Conservation (phyloP, 2,113 vertebrate genomes). For the Nothobranchius furzeri region DNA sequence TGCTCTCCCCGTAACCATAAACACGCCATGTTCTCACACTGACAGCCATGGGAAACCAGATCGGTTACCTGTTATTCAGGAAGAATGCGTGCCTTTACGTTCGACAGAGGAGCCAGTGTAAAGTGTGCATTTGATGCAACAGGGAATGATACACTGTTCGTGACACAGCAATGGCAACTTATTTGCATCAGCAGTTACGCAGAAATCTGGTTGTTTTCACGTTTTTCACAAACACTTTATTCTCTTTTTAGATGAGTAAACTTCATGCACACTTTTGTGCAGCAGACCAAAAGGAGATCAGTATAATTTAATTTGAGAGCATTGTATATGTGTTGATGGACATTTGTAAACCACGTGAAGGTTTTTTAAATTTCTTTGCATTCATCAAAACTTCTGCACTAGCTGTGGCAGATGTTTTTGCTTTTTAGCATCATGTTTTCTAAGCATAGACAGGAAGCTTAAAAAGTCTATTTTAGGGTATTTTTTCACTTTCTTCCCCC, state of each 20-base stretch:
- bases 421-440: too few species aligned
- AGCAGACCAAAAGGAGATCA: too few species aligned
- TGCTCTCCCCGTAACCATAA: conserved; percentile 41
- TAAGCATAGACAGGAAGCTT: conserved; percentile 59
- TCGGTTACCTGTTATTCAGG: conserved; percentile 52
- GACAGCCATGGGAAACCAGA: conserved; percentile 73
- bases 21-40: conserved; percentile 34
- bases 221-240: neutral
- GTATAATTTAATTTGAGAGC: too few species aligned
- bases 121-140: conserved; percentile 55
- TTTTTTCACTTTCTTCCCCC: conserved; percentile 54
- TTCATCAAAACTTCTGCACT: too few species aligned
- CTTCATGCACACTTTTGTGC: too few species aligned
- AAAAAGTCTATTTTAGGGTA: conserved; percentile 70
- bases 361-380: too few species aligned
- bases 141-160: conserved; percentile 50
- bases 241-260: neutral
- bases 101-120: conserved; percentile 34
- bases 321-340: too few species aligned
- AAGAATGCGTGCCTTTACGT: conserved; percentile 49
- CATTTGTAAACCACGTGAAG: too few species aligned
- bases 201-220: conserved; percentile 14
- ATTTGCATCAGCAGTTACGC: conserved; percentile 39
- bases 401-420: too few species aligned
- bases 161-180: conserved; percentile 35